phyloP scores from a whole-genome alignment of 2,888 invertebrate species.

The Drepanosiphum platanoidis region DNA sequence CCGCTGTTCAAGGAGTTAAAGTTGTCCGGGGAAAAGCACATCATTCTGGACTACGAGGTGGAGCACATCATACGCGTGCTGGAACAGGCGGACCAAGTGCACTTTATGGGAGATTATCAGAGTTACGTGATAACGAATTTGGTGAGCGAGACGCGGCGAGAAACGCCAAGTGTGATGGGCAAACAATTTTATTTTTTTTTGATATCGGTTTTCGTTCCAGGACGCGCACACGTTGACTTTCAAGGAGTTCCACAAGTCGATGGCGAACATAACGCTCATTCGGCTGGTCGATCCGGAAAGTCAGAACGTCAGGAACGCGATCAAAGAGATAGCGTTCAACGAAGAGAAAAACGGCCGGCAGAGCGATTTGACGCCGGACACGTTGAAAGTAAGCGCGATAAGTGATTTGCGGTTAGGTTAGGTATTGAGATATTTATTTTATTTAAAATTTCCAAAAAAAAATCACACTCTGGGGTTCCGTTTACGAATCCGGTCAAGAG shows the following conservation, averaged over 20 bases:
- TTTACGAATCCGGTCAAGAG: no score
- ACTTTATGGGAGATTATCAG: conserved; percentile 82
- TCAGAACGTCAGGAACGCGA: conserved; percentile 66
- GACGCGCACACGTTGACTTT: conserved; percentile 85
- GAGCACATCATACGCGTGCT: conserved; percentile 76
- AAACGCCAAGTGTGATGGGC: no score
- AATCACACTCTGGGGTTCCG: no score
- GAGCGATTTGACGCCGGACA: background rate
- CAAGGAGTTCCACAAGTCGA: conserved; percentile 78
- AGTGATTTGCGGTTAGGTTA: no score
- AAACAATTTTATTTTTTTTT: no score
- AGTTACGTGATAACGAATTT: conserved; percentile 81
- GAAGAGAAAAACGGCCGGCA: conserved; percentile 62
- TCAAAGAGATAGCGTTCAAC: conserved; percentile 66
- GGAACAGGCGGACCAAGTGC: conserved; percentile 85
- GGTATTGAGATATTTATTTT: no score
- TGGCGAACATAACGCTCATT: conserved; percentile 83
- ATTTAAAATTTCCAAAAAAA: no score
- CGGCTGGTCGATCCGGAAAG: conserved; percentile 68
- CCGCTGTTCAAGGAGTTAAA: conserved; percentile 77
- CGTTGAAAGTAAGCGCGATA: conserved; percentile 40
- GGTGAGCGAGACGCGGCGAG: conserved; percentile 68
- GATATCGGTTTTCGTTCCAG: no score
- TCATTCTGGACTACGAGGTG: conserved; percentile 78
- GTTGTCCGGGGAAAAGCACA: conserved; percentile 75